Conservation (phyloP, 2,113 vertebrate genomes). For the Pogona vitticeps region DNA sequence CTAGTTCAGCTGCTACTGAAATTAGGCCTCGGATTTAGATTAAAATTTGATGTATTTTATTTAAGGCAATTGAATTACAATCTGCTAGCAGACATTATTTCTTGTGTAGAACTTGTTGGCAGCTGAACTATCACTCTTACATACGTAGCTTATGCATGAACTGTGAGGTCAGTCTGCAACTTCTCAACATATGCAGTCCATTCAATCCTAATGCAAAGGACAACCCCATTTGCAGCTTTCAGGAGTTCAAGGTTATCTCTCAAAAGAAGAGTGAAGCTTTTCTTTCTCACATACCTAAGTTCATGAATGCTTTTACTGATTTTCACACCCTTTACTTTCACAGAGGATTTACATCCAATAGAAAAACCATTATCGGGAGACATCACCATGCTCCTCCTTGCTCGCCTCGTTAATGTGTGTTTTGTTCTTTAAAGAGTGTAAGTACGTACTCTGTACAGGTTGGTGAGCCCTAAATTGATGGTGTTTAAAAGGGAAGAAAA, state of each 20-base stretch:
- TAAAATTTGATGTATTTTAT: not conserved
- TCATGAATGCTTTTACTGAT: slow-evolving; percentile 47
- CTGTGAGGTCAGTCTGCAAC: not conserved
- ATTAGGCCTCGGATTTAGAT: not conserved
- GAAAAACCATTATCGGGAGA: slow-evolving; percentile 54
- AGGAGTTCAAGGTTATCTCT: slow-evolving; percentile 52
- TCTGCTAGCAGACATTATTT: not conserved
- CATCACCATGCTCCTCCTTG: not conserved
- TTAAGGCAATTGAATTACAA: not conserved
- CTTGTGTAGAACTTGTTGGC: not conserved
- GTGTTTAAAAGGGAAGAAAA: not conserved
- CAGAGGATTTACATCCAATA: slow-evolving; percentile 25
- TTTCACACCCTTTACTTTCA: slow-evolving; percentile 64
- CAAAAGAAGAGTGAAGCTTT: not conserved
- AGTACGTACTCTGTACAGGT: slow-evolving; percentile 30
- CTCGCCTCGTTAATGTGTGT: not conserved
- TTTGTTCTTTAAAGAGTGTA: not conserved
- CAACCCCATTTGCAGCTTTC: not conserved
- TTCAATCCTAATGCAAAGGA: not conserved
- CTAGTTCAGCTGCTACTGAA: not conserved
- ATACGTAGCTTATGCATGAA: not conserved
- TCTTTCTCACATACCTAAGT: slow-evolving; percentile 25
- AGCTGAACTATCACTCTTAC: not conserved
- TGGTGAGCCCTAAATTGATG: slow-evolving; percentile 22
- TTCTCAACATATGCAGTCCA: slow-evolving; percentile 2